Percentiles rank a stretch among this genome's conserved stretches.
These are phyloP conservation scores for Raphicerus campestris DNA, from an alignment of 2,113 vertebrate genomes.

Conservation along the genomic window DNA sequence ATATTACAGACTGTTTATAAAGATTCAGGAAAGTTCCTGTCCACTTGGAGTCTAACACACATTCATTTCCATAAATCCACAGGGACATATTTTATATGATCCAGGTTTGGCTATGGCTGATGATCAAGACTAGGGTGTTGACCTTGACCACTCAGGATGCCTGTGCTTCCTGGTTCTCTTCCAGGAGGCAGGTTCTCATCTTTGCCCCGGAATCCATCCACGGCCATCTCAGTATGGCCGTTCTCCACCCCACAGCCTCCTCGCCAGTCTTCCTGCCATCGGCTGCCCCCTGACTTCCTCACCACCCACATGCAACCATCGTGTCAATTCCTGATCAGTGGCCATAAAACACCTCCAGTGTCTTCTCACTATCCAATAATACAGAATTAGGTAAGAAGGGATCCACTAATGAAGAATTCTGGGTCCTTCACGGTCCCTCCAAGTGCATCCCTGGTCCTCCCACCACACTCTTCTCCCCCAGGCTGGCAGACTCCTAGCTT, in stretches of 20 bases:
- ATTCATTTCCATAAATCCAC: background rate
- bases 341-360: background rate
- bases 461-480: fast-evolving
- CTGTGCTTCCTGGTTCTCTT: background rate
- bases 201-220: background rate
- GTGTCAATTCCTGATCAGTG: background rate
- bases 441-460: background rate
- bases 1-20: background rate
- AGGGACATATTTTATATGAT: background rate
- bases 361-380: background rate
- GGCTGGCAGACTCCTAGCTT: background rate
- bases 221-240: background rate
- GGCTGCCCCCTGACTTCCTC: background rate
- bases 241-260: background rate
- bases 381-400: background rate
- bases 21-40: background rate
- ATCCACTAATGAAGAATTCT: background rate
- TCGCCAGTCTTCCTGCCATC: fast-evolving
- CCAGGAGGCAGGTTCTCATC: background rate
- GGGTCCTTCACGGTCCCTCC: background rate
- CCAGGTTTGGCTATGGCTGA: background rate
- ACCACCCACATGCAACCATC: background rate
- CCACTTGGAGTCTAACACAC: background rate
- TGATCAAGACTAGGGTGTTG: background rate
- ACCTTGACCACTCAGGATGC: background rate